Evolutionary conservation across 2,888 invertebrate species (phyloP).

Genomic region (Nowickia ferox): DNA sequence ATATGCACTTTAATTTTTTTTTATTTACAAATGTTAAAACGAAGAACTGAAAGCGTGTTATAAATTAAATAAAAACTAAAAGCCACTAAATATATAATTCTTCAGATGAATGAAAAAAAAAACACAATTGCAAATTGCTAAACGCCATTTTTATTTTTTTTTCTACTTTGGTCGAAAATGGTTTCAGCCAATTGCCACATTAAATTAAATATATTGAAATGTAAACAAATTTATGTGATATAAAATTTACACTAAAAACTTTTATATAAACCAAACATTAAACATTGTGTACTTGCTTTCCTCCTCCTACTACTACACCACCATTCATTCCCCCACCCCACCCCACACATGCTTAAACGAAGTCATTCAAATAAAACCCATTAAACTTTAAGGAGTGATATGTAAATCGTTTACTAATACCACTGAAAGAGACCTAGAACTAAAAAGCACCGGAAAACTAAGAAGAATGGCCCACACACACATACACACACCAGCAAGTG

Average conservation of each 20-base stretch:
- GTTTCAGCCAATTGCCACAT: constrained; percentile 48
- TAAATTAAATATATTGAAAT: constrained; percentile 36
- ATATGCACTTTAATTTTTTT: neutral
- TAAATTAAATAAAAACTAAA: constrained; percentile 15
- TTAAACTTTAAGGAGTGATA: constrained; percentile 24
- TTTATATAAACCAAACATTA: constrained; percentile 15
- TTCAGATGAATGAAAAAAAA: neutral
- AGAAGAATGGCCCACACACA: neutral
- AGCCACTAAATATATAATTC: constrained; percentile 11
- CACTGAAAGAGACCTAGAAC: neutral
- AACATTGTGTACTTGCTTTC: neutral
- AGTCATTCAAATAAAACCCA: constrained; percentile 10
- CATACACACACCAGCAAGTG: neutral
- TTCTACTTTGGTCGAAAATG: constrained; percentile 2
- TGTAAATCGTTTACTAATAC: constrained; percentile 38
- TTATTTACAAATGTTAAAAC: neutral
- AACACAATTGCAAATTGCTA: constrained; percentile 37
- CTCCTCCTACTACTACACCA: neutral
- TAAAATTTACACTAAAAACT: neutral
- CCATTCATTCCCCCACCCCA: neutral
- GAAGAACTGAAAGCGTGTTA: neutral
- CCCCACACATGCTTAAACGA: neutral
- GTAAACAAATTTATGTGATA: constrained; percentile 28
- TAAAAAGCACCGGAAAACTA: neutral
- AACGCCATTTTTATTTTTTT: neutral